phyloP scores from a whole-genome alignment of 2,888 invertebrate species.

The Synergus itoensis region DNA sequence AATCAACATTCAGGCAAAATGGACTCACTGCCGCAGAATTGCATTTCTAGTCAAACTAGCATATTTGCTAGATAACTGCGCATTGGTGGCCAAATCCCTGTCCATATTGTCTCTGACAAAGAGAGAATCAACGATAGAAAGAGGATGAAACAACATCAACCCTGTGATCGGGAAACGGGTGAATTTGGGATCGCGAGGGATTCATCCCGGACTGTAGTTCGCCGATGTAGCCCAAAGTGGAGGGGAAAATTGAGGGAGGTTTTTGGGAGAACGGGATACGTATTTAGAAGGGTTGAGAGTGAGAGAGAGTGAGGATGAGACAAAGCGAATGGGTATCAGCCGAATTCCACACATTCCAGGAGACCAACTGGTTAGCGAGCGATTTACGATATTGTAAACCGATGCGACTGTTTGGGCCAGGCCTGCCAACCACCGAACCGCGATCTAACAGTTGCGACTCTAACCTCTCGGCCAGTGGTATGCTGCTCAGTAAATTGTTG shows the following conservation, averaged over 20 bases:
- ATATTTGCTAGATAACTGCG: constrained; percentile 36
- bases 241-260: neutral
- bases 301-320: constrained; percentile 47
- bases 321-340: constrained; percentile 59
- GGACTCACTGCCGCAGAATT: constrained; percentile 25
- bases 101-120: neutral
- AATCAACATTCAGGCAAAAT: constrained; percentile 15
- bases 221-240: neutral
- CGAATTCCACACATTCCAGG: constrained; percentile 75
- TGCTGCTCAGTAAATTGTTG: constrained; percentile 41
- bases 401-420: constrained; percentile 68
- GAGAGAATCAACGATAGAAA: constrained; percentile 18
- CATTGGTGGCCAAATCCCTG: neutral
- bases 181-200: neutral
- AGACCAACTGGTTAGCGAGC: constrained; percentile 76
- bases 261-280: constrained; percentile 45
- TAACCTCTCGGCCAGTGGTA: constrained; percentile 58
- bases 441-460: constrained; percentile 74
- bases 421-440: constrained; percentile 70
- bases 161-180: constrained; percentile 20
- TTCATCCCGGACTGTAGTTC: neutral
- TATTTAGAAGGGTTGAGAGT: constrained; percentile 43
- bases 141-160: neutral
- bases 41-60: constrained; percentile 1
- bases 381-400: constrained; percentile 78